Conservation (phyloP, 2,113 vertebrate genomes). For the Pungitius pungitius region DNA sequence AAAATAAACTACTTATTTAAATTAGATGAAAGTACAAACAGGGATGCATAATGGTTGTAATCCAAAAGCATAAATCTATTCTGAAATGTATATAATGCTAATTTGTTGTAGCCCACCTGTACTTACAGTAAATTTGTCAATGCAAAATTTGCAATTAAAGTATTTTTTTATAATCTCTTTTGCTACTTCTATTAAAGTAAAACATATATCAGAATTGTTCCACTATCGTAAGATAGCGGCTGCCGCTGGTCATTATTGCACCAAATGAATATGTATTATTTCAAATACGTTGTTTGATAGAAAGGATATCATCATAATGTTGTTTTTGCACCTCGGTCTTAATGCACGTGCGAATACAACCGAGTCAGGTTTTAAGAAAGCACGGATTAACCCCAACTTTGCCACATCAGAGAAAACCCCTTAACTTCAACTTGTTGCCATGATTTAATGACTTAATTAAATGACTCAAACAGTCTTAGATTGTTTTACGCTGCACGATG, state of each 20-base stretch:
- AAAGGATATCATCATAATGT: background rate
- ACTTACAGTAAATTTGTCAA: too few species aligned
- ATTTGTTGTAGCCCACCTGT: background rate
- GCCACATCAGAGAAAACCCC: background rate
- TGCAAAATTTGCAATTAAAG: background rate
- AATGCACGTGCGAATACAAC: background rate
- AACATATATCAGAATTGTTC: background rate
- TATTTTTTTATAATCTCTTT: background rate
- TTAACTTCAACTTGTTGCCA: background rate
- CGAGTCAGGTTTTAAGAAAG: background rate
- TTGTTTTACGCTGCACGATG: background rate
- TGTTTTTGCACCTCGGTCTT: background rate
- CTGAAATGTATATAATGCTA: background rate
- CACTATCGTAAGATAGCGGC: background rate
- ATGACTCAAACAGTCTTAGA: background rate
- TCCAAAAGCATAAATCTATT: background rate
- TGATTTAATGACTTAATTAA: background rate
- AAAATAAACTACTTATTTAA: background rate
- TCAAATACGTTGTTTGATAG: background rate
- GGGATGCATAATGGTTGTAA: background rate
- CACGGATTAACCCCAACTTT: background rate
- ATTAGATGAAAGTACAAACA: background rate
- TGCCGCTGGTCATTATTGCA: too few species aligned
- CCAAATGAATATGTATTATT: background rate
- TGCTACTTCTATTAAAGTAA: background rate